phyloP scores from a whole-genome alignment of 2,113 vertebrate genomes.

The Dicerorhinus sumatrensis region DNA sequence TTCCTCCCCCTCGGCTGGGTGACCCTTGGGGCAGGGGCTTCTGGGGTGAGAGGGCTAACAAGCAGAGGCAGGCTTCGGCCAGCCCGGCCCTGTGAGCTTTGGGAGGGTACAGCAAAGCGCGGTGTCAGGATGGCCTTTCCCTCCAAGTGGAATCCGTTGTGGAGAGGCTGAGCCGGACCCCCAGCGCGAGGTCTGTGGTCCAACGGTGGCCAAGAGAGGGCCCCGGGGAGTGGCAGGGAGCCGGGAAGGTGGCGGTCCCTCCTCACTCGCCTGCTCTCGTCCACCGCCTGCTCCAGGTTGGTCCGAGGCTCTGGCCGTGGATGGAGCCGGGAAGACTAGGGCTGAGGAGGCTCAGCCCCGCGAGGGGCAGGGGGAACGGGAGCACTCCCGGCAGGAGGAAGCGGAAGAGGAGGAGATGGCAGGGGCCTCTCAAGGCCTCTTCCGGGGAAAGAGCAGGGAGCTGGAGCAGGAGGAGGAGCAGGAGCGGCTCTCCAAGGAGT shows the following conservation, averaged over 20 bases:
- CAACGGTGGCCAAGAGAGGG: neutral
- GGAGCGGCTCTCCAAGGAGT: slow-evolving; percentile 78
- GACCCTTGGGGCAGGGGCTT: neutral
- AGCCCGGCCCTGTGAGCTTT: neutral
- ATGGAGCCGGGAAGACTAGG: slow-evolving; percentile 68
- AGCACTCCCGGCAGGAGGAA: slow-evolving; percentile 23
- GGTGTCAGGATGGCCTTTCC: neutral
- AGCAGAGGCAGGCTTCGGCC: neutral
- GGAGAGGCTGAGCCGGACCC: neutral
- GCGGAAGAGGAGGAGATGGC: slow-evolving; percentile 78
- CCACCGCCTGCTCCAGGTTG: slow-evolving; percentile 80
- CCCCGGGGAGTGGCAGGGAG: fast-evolving
- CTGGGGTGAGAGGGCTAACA: neutral
- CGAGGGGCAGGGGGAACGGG: slow-evolving; percentile 56
- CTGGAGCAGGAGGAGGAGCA: slow-evolving; percentile 74
- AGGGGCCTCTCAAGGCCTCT: slow-evolving; percentile 51
- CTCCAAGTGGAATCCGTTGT: neutral
- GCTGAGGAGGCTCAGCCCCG: slow-evolving; percentile 77
- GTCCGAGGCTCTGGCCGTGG: slow-evolving; percentile 60
- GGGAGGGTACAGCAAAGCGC: neutral
- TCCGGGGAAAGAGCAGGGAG: slow-evolving; percentile 60
- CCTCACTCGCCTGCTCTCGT: slow-evolving; percentile 45
- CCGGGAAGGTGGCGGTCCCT: fast-evolving
- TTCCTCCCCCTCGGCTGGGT: neutral
- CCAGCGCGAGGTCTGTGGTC: neutral